A percentile compares a stretch with the other conserved stretches of the same genome.
These are phyloP conservation scores for Whitmania pigra DNA, from an alignment of 1,140 invertebrate species.

Conservation along the genomic window DNA sequence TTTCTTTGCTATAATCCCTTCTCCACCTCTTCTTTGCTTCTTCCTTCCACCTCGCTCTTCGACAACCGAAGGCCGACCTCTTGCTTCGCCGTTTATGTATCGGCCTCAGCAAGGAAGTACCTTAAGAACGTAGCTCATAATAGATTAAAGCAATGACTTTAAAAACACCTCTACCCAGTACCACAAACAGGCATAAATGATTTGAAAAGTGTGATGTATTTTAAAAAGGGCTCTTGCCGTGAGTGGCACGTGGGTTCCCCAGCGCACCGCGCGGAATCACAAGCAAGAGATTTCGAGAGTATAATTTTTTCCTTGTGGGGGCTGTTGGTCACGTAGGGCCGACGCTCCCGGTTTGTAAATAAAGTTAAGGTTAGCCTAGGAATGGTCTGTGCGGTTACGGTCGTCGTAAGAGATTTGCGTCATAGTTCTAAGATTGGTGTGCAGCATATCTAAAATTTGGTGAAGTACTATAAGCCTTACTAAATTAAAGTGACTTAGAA, in stretches of 20 bases:
- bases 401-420: too few relatives aligned
- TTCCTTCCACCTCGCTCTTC: too few relatives aligned
- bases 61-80: too few relatives aligned
- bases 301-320: conserved; percentile 21
- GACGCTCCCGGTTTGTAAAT: conserved; percentile 13
- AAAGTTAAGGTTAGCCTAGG: conserved; percentile 5
- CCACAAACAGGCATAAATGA: neutral
- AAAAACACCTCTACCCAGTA: neutral
- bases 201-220: neutral
- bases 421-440: too few relatives aligned
- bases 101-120: too few relatives aligned
- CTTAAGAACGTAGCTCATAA: neutral
- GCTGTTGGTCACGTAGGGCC: conserved; percentile 19
- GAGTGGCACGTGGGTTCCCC: conserved; percentile 19
- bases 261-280: conserved; percentile 22
- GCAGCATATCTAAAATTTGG: too few relatives aligned
- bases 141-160: neutral
- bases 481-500: too few relatives aligned
- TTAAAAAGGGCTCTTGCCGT: conserved; percentile 26
- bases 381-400: neutral
- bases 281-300: conserved; percentile 26
- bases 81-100: too few relatives aligned
- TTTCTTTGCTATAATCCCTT: too few relatives aligned
- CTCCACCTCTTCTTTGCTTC: too few relatives aligned
- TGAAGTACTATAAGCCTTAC: too few relatives aligned